Conservation (phyloP, 2,888 invertebrate species). For the Suillia variegata region DNA sequence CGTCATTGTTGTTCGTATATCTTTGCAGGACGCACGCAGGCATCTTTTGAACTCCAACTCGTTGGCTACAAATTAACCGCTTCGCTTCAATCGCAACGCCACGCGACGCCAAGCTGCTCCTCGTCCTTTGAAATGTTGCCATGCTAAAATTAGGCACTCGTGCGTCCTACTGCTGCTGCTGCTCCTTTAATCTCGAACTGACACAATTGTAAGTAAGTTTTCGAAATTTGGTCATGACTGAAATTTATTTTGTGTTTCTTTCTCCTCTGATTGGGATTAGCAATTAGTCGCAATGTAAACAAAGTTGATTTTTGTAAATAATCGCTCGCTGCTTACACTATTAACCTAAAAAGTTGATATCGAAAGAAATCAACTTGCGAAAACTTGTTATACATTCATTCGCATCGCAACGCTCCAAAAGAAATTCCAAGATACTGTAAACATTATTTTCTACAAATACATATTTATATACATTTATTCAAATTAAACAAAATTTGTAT, state of each 20-base stretch:
- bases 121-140: constrained; percentile 37
- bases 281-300: constrained; percentile 56
- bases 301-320: constrained; percentile 35
- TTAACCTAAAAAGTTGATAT: too few relatives aligned
- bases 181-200: too few relatives aligned
- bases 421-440: too few relatives aligned
- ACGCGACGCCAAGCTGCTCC: too few relatives aligned
- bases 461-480: too few relatives aligned
- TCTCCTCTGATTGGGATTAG: constrained; percentile 55
- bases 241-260: not conserved
- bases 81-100: too few relatives aligned
- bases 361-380: too few relatives aligned
- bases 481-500: too few relatives aligned
- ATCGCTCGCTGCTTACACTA: too few relatives aligned
- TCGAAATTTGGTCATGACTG: not conserved
- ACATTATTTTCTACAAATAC: too few relatives aligned
- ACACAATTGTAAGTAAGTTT: constrained; percentile 47
- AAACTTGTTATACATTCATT: too few relatives aligned
- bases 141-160: constrained; percentile 57
- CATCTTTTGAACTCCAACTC: constrained; percentile 46
- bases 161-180: constrained; percentile 49
- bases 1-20: not conserved
- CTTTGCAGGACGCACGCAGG: constrained; percentile 9
- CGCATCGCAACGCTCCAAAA: too few relatives aligned
- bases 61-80: constrained; percentile 44